Percentiles rank a stretch among this genome's conserved stretches.
These are phyloP conservation scores for Acromyrmex echinatior DNA, from an alignment of 1,140 invertebrate genomes.

Conservation along the genomic window DNA sequence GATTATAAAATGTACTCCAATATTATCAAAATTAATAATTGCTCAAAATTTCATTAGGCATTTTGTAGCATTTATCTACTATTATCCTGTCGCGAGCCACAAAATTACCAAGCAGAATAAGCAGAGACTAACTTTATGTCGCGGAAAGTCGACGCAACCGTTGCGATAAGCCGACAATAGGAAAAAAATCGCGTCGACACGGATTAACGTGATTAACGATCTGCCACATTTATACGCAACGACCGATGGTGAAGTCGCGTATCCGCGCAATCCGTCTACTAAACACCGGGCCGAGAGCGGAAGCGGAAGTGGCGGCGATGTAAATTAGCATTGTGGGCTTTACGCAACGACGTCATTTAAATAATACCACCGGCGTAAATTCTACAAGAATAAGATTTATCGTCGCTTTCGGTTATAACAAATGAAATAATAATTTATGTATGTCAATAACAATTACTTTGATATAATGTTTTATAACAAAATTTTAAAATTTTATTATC, in stretches of 20 bases:
- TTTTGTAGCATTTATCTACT: slow-evolving; percentile 4
- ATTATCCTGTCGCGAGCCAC: slow-evolving; percentile 1
- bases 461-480: background rate
- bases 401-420: background rate
- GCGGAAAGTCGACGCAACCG: background rate
- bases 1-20: background rate
- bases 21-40: background rate
- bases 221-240: slow-evolving; percentile 43
- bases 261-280: slow-evolving; percentile 56
- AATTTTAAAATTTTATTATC: background rate
- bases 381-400: slow-evolving; percentile 29
- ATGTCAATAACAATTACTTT: background rate
- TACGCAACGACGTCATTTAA: slow-evolving; percentile 52
- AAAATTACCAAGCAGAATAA: slow-evolving; percentile 25
- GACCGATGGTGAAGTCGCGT: slow-evolving; percentile 51
- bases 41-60: background rate
- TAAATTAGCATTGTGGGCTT: slow-evolving; percentile 38
- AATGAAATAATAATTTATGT: background rate
- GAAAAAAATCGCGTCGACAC: slow-evolving; percentile 46
- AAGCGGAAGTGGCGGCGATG: slow-evolving; percentile 7
- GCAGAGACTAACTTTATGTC: slow-evolving; percentile 38
- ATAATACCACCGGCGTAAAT: slow-evolving; percentile 35
- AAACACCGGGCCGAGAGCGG: slow-evolving; percentile 34
- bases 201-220: slow-evolving; percentile 64
- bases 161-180: slow-evolving; percentile 57